Base-by-base conservation (phyloP, 1,140 invertebrate genomes). In the Proales similis region DNA sequence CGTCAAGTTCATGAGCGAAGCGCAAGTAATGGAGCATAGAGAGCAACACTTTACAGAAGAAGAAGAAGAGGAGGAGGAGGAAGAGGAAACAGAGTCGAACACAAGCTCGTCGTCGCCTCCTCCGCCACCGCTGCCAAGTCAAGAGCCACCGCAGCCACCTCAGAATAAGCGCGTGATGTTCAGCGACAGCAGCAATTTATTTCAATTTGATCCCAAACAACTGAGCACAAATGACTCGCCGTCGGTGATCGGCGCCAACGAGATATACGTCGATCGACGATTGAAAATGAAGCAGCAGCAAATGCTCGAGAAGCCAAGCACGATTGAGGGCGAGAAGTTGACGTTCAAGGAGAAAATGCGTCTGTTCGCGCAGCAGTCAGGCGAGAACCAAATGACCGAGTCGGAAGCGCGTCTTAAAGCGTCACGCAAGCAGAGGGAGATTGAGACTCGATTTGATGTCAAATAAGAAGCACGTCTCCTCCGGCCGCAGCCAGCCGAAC, bases 181-280 rank as follows among this genome's bases (percentile, higher is more conserved):
- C 26, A 61, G 39, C 26, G 39, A 61, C 36, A 61, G 45, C 17
- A n/a, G n/a, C n/a, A n/a, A n/a, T n/a, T n/a, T n/a, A n/a, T n/a
- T n/a, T n/a, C 32, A 46, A 32, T 45, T 61, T 19, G 39, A 32
- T 6, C 45, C 29, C 24, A 27, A 61, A 14, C 20, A 61, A 14
- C 14, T 12, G n/a, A 62, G 48, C 33, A 63, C 48, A 48, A 33
- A 63, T 36, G 43, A 48, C 11, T 42, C 45, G 11, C 61, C 61
- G 12, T 63, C 45, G 3, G 61, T 63, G 2, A 72, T 77, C 48
- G 77, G 77, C 12, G 67, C 74, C 1, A 74, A 78, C 64, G 77
- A 79, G 68, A 69, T 79, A 3, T 79, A 79, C 65, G 68, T 75
- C 12, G 77, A 79, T 63, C 77, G 77, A 1, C 65, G 77, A 22